These are phyloP conservation scores for Cynoglossus semilaevis DNA, from an alignment of 2,113 vertebrate genomes.

Conservation along the genomic window DNA sequence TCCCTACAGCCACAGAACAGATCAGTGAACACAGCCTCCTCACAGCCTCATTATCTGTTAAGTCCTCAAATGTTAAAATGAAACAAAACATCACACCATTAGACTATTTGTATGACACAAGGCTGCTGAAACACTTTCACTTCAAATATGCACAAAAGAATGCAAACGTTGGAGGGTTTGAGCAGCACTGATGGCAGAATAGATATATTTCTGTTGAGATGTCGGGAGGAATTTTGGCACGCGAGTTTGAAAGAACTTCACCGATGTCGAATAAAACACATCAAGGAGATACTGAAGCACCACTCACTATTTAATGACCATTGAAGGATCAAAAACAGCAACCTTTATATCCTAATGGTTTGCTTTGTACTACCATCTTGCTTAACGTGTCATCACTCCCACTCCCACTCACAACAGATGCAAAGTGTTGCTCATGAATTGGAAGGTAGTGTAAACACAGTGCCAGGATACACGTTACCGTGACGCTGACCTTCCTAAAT, in stretches of 20 bases:
- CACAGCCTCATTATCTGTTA: no score
- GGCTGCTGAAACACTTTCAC: no score
- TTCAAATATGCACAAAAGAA: no score
- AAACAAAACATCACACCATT: no score
- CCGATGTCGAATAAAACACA: neutral
- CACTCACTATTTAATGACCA: slow-evolving; percentile 8
- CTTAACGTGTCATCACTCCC: slow-evolving; percentile 24
- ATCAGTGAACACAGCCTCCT: no score
- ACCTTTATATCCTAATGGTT: slow-evolving; percentile 6
- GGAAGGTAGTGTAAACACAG: slow-evolving; percentile 7
- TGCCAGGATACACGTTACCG: slow-evolving; percentile 12
- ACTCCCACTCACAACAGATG: slow-evolving; percentile 14
- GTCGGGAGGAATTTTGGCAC: neutral
- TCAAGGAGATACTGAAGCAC: neutral
- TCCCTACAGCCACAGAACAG: no score
- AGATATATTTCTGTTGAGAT: neutral
- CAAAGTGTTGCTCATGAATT: slow-evolving; percentile 22
- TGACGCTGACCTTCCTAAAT: slow-evolving; percentile 35
- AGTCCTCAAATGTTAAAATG: no score
- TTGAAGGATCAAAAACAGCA: slow-evolving; percentile 6
- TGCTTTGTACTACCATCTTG: slow-evolving; percentile 13
- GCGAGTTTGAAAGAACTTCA: neutral
- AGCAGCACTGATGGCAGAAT: no score
- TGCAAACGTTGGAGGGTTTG: no score
- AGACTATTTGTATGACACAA: no score